phyloP scores from a whole-genome alignment of 2,797 vertebrate species.

The Naso thynnoides region DNA sequence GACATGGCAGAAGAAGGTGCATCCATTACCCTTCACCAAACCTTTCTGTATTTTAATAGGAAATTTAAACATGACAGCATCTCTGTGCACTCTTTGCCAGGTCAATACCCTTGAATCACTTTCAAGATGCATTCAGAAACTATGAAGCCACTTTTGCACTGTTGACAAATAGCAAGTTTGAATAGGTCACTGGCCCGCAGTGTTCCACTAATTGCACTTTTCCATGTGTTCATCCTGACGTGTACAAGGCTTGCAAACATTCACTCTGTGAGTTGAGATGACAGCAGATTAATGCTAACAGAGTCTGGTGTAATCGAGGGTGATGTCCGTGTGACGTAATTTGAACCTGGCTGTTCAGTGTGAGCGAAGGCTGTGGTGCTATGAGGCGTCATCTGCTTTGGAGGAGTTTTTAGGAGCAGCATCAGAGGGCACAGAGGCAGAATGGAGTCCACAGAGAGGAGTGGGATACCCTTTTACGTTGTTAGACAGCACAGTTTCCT shows the following conservation, averaged over 20 bases:
- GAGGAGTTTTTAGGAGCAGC: constrained; percentile 14
- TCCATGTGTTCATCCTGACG: constrained; percentile 29
- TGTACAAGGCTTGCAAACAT: constrained; percentile 30
- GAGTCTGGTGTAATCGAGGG: constrained; percentile 41
- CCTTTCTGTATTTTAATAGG: constrained; percentile 54
- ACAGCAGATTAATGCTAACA: constrained; percentile 40
- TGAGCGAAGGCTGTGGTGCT: constrained; percentile 28
- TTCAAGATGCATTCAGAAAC: constrained; percentile 17
- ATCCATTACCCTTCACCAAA: constrained; percentile 73
- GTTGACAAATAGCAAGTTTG: constrained; percentile 43
- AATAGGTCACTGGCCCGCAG: constrained; percentile 36
- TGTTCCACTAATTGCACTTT: constrained; percentile 13
- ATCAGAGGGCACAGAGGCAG: constrained; percentile 40
- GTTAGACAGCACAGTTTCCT: constrained; percentile 33
- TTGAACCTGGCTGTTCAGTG: constrained; percentile 27
- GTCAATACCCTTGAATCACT: constrained; percentile 33
- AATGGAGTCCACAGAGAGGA: constrained; percentile 2
- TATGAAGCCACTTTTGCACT: constrained; percentile 24
- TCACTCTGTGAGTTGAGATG: constrained; percentile 23
- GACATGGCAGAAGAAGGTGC: constrained; percentile 59
- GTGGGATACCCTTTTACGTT: constrained; percentile 21
- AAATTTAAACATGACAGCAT: constrained; percentile 34
- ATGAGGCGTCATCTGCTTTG: constrained; percentile 34
- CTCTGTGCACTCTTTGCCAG: constrained; percentile 3
- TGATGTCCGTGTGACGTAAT: constrained; percentile 45